Conservation (phyloP, 2,113 vertebrate genomes). For the Phylloscopus trochilus region DNA sequence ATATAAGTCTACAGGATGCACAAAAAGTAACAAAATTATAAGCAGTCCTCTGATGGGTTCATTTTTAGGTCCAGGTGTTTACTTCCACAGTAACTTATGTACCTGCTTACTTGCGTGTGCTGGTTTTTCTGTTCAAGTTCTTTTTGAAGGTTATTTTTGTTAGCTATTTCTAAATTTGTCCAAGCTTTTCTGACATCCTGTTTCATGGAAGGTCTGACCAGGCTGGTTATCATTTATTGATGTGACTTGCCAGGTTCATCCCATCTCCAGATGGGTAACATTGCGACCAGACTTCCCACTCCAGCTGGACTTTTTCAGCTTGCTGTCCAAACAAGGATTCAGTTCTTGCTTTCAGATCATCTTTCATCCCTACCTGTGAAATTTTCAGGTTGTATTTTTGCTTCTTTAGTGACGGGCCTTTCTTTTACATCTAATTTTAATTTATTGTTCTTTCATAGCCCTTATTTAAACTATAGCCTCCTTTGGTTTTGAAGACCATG, state of each 20-base stretch:
- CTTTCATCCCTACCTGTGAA: not conserved
- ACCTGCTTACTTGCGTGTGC: not conserved
- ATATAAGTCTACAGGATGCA: not conserved
- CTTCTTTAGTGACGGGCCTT: not conserved
- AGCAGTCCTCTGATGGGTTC: not conserved
- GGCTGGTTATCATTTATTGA: not conserved
- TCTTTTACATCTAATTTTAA: not conserved
- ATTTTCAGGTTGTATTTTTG: not conserved
- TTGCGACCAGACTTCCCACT: not conserved
- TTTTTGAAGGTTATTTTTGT: not conserved
- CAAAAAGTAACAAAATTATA: not conserved
- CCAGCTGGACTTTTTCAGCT: not conserved
- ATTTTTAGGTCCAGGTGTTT: not conserved
- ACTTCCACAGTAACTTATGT: not conserved
- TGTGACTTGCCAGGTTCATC: not conserved
- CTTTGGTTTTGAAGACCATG: not conserved
- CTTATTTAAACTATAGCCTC: not conserved
- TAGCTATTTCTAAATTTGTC: not conserved
- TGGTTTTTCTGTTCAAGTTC: not conserved
- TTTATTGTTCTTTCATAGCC: not conserved
- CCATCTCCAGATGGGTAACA: not conserved
- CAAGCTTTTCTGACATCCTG: not conserved
- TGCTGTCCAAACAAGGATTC: not conserved
- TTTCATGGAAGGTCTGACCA: not conserved
- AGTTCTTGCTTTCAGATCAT: not conserved